A percentile compares a stretch with the other conserved stretches of the same genome.
Evolutionary conservation across 2,888 invertebrate genomes (phyloP).

Genomic region (Netelia melanura): DNA sequence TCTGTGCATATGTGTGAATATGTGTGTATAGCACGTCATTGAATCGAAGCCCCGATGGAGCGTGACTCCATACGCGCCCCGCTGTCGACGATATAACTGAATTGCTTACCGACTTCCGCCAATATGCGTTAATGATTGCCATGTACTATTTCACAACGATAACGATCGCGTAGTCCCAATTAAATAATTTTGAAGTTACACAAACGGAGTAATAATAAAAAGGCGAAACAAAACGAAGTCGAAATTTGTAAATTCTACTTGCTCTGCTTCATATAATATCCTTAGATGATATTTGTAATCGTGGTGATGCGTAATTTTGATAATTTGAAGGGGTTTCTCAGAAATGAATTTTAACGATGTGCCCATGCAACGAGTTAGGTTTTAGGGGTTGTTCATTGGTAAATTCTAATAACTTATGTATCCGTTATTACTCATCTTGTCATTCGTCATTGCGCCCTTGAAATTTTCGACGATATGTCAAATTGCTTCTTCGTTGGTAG

Average conservation of each 20-base stretch:
- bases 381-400: too few relatives aligned
- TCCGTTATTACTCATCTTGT: background rate
- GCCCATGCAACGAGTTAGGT: background rate
- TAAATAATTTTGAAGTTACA: background rate
- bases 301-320: background rate
- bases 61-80: slow-evolving; percentile 48
- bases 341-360: background rate
- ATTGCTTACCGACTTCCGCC: slow-evolving; percentile 46
- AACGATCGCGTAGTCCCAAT: slow-evolving; percentile 31
- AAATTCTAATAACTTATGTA: background rate
- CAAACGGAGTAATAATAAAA: background rate
- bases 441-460: background rate
- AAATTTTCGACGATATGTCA: background rate
- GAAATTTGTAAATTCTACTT: too few relatives aligned
- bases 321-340: background rate
- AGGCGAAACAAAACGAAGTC: too few relatives aligned
- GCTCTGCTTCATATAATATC: too few relatives aligned
- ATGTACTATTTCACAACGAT: slow-evolving; percentile 24
- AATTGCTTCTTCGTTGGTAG: background rate
- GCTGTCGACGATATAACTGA: slow-evolving; percentile 46
- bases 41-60: slow-evolving; percentile 50
- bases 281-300: too few relatives aligned
- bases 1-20: background rate
- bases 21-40: slow-evolving; percentile 38
- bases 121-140: slow-evolving; percentile 50